phyloP scores from a whole-genome alignment of 2,797 vertebrate species.

The Tenualosa thibaudeaui region DNA sequence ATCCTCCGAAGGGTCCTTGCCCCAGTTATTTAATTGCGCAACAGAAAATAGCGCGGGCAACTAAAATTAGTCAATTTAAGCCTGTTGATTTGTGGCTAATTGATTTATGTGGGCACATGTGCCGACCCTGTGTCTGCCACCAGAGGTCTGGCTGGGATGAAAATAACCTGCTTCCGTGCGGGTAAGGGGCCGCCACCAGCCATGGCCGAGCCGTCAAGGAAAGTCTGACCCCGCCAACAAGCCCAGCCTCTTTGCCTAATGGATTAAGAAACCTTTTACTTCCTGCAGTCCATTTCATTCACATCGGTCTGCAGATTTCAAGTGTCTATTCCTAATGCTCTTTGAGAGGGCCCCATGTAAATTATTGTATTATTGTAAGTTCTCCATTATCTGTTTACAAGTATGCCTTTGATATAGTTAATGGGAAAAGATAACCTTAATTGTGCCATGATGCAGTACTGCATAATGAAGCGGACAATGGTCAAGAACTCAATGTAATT shows the following conservation, averaged over 20 bases:
- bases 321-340: neutral
- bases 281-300: neutral
- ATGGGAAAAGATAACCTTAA: neutral
- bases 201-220: neutral
- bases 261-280: slow-evolving; percentile 2
- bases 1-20: slow-evolving; percentile 23
- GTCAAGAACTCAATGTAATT: neutral
- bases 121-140: slow-evolving; percentile 33
- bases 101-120: slow-evolving; percentile 47
- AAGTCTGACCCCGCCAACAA: neutral
- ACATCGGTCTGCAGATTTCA: neutral
- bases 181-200: neutral
- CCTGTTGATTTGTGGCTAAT: slow-evolving; percentile 45
- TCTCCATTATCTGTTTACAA: neutral
- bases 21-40: slow-evolving; percentile 47
- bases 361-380: neutral
- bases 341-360: neutral
- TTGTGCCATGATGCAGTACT: neutral
- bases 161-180: neutral
- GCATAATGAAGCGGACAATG: neutral
- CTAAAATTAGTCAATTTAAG: slow-evolving; percentile 55
- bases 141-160: neutral
- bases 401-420: neutral
- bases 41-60: slow-evolving; percentile 47
- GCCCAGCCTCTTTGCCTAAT: neutral